Evolutionary conservation across 1,140 invertebrate species (phyloP), one percentile per base, ranked within the genome.

Genomic region (Philaenus spumarius): DNA sequence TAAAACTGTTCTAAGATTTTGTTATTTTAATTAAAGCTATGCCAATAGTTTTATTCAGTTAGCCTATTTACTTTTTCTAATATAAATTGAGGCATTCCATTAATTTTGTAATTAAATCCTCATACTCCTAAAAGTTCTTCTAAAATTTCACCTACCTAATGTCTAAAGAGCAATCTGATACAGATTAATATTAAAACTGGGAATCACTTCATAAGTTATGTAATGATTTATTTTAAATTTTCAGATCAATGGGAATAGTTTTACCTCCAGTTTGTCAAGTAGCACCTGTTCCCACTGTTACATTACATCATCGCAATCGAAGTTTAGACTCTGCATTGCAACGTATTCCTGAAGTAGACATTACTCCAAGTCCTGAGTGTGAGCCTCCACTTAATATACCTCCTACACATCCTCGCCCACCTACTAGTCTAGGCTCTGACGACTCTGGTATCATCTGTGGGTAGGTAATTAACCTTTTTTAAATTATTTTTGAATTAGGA

Each of bases 311-410:
- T 71, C 80, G 90, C 61, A 93, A 94, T 75, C 82, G 90, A 52
- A 92, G 89, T 67, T 73, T 93, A 67, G 90, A 94, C 71, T 93
- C 89, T 48, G 90, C 89, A 19, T 75, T 92, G 42, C 89, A 91
- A 69, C 77, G 87, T 68, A 92, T 92, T 62, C 89, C 89, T 19
- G 89, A 91, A 76, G 87, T 90, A 19, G 86, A 88, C 72, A 82
- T 85, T 14, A 86, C 84, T 19, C 84, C 84, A 6, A 90, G 86
- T 72, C 86, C 87, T 54, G 87, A 90, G 73, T 83, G 82, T 64
- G 83, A 82, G 64, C 74, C 74, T 3, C 71, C 73, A 55, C 71
- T 77, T 58, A 35, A 56, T 66, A 77, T 61, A 68, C 69, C 42
- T 58, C 65, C 30, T 61, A 62, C 53, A 66, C 74, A 59, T 59